Evolutionary conservation across 2,888 invertebrate genomes (phyloP), one percentile per base, ranked within the genome.

Genomic region (Tuberolachnus salignus): DNA sequence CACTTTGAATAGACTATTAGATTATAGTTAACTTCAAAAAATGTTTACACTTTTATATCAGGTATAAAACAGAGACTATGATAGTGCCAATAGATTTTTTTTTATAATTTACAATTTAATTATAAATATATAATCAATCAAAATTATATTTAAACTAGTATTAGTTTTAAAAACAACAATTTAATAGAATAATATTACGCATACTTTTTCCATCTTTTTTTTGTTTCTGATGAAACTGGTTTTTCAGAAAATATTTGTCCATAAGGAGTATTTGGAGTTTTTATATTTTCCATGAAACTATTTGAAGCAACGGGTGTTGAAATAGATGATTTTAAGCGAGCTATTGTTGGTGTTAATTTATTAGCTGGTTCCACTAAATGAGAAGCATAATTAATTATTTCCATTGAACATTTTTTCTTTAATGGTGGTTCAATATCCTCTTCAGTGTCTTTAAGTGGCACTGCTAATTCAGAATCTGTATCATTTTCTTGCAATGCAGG

Each of bases 251-350:
- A 85, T 75, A 87, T 85, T 51, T 86, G 85, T 2, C 89, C 89
- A 80, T 88, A 87, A 0, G 89, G 89, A 11, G 88, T 88, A 1
- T 88, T 87, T 0, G 90, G 90, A 0, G 90, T 90, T 16, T 86
- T 85, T 3, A 88, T 84, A 67, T 87, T 85, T 81, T 85, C 85
- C 14, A 86, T 88, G 14, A 81, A 80, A 80, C 70, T 80, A 8
- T 80, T 80, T 34, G 26, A 86, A 84, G 80, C 84, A 83, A 8
- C 87, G 86, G 16, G 87, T 86, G 75, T 83, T 82, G 46, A 83
- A 83, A 82, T 81, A 83, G 10, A 84, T 81, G 13, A 83, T 80
- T 51, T 78, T 1, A 67, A 49, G 3, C 67, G 78, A 67, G 67
- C 34, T 42, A 66, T 69, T 49, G 57, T n/a, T 42, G 66, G 57